These are phyloP conservation scores for Capitulum mitella DNA, from an alignment of 2,888 invertebrate species.

Conservation along the genomic window DNA sequence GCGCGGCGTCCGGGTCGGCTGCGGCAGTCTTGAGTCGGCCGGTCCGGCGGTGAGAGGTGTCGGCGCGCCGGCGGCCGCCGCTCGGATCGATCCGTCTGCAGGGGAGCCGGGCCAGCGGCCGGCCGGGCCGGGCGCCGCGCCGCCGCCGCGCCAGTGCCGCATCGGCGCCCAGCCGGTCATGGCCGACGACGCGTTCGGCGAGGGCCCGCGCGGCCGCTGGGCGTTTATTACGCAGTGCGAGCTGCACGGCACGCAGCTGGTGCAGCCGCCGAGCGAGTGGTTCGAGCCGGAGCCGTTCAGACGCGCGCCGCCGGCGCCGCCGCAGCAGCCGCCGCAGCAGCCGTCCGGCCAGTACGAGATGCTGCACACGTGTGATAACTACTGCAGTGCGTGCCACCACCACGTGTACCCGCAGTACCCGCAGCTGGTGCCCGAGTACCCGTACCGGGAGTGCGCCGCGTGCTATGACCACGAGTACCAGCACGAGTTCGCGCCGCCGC, in stretches of 20 bases:
- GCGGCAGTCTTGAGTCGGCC: not conserved
- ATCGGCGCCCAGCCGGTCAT: not conserved
- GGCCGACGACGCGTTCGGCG: not conserved
- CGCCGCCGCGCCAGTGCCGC: not conserved
- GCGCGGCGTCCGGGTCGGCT: not conserved
- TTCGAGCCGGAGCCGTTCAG: slow-evolving; percentile 3
- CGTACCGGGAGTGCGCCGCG: slow-evolving; percentile 18
- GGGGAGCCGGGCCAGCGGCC: not conserved
- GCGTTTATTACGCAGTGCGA: slow-evolving; percentile 18
- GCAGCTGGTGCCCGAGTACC: slow-evolving; percentile 9
- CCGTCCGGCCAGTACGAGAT: not conserved
- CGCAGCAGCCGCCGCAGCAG: not conserved
- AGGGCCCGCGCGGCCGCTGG: slow-evolving; percentile 17
- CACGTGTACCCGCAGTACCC: slow-evolving; percentile 21
- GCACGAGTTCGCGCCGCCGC: not conserved
- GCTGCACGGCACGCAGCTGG: slow-evolving; percentile 19
- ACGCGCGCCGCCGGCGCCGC: not conserved
- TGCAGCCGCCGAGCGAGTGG: not conserved
- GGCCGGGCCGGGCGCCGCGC: not conserved
- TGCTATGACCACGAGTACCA: slow-evolving; percentile 6
- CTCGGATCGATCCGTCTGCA: not conserved
- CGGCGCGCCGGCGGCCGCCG: not conserved
- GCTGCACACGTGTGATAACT: slow-evolving; percentile 7
- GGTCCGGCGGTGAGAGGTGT: not conserved
- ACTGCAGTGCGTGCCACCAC: slow-evolving; percentile 20